Evolutionary conservation across 2,797 vertebrate species (phyloP).

Genomic region (Menidia menidia): DNA sequence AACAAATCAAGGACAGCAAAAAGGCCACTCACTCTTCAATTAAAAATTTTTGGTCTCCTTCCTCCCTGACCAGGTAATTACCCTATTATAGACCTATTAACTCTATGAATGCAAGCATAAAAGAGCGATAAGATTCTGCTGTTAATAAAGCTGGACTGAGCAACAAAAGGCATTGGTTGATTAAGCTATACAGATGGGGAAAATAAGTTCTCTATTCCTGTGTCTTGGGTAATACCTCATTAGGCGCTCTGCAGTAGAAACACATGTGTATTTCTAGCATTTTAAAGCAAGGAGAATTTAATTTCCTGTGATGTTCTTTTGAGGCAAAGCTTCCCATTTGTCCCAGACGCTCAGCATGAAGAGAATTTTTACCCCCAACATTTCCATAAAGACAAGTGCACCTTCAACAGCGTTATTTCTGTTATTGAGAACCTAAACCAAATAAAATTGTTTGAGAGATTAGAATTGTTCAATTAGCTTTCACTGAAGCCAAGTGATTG

Average conservation of each 20-base stretch:
- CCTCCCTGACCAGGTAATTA: slow-evolving; percentile 58
- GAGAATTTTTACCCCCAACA: slow-evolving; percentile 24
- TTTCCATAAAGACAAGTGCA: slow-evolving; percentile 71
- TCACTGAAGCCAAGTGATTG: slow-evolving; percentile 74
- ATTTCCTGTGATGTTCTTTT: slow-evolving; percentile 4
- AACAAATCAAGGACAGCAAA: slow-evolving; percentile 37
- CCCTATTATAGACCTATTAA: slow-evolving; percentile 71
- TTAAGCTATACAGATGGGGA: slow-evolving; percentile 40
- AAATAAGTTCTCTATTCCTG: slow-evolving; percentile 27
- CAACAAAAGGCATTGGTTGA: slow-evolving; percentile 59
- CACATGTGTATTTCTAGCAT: too few species aligned
- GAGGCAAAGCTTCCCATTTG: slow-evolving; percentile 16
- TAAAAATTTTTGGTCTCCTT: slow-evolving; percentile 71
- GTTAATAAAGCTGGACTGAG: slow-evolving; percentile 54
- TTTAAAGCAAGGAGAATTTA: neutral
- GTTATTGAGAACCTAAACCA: slow-evolving; percentile 66
- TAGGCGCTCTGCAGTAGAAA: slow-evolving; percentile 18
- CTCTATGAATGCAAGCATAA: slow-evolving; percentile 66
- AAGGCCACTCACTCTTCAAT: slow-evolving; percentile 67
- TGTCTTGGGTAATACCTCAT: slow-evolving; percentile 49
- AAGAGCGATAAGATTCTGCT: slow-evolving; percentile 57
- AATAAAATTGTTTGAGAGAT: slow-evolving; percentile 72
- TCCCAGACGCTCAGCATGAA: slow-evolving; percentile 31
- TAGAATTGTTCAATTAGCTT: slow-evolving; percentile 76
- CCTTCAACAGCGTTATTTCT: slow-evolving; percentile 68